Evolutionary conservation across 1,140 invertebrate species (phyloP), one percentile per base, ranked within the genome.

Genomic region (Lepidurus packardi): DNA sequence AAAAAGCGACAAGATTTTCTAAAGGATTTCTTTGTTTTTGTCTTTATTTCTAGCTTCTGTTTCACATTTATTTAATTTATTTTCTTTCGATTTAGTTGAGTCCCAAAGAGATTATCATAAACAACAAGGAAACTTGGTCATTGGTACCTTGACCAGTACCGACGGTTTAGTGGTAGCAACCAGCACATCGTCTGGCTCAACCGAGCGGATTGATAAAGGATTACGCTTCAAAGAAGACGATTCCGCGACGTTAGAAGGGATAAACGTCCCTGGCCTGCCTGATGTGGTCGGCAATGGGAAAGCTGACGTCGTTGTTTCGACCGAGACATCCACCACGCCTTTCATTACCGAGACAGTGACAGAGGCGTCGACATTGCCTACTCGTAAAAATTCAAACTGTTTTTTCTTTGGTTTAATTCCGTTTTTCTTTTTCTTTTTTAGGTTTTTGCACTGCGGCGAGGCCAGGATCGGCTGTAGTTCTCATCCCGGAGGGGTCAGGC

Each of bases 61-160:
- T 43, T 75, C 34, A 24, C 10, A 24, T 25, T n/a, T 16, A 79
- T 73, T 21, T 43, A 3, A 43, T 45, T 80, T 53, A 34, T 43
- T n/a, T 8, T 42, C 79, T 25, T 25, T 25, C 21, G 80, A 88
- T 86, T 47, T 85, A 95, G 94, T 94, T 81, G 93, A 95, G 84
- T 92, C 93, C 7, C 93, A 95, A 84, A 92, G 92, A 84, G 92
- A 94, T 84, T 95, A 93, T 85, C 93, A 95, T 84, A 89, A 91
- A 83, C 90, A 90, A 81, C 90, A 82, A 79, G 80, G 81, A 4
- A 77, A 85, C 81, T 78, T 87, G 82, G 85, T 88, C 87, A 84
- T 83, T 86, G 82, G 78, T 6, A 80, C 78, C 73, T 73, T 78
- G 16, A 76, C 74, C 5, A 25, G 74, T 42, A 43, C 42, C 0